Evolutionary conservation across 2,113 vertebrate species (phyloP), one percentile per base, ranked within the genome.

Genomic region (Theropithecus gelada): DNA sequence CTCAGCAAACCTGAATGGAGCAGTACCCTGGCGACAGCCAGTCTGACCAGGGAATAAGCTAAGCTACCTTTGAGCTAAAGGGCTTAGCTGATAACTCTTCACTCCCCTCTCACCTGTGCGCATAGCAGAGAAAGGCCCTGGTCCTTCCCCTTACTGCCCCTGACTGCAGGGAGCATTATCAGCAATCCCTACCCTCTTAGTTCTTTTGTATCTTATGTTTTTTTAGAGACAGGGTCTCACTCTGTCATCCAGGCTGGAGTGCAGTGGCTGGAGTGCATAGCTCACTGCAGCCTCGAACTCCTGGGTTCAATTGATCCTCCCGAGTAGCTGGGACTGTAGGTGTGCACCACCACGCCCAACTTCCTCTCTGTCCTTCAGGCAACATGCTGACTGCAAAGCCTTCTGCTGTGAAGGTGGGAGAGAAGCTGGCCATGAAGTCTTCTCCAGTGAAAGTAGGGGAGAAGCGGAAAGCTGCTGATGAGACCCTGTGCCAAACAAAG

Each of bases 401-500:
- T 79, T 64, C 85, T 45, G 52, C 90, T 6, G 38, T 81, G 81
- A 95, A 61, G 38, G 30, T 8, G 32, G 92, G 59, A 27, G 83
- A 87, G 86, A 96, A 95, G 38, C 76, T 32, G 11, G 30, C n/a
- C 11, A 0, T 6, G n/a, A 95, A 76, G 66, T 84, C 96, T 32
- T 38, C 86, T 48, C 73, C 92, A 22, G 76, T 94, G 48, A 95
- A 90, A 79, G 72, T 87, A 1, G 98, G 97, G 6, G 10, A 40
- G 45, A 98, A 98, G 84, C 95, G 97, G 80, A 98, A 98, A 88
- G 97, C 97, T 52, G 30, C 94, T 0, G 96, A 85, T 2, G 97
- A 94, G 20, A 68, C 52, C 9, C 83, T 81, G 0, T 82, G 93
- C 92, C 96, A 73, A 8, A 81, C 95, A 16, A 98, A 98, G 96